Percentiles rank a stretch among this genome's conserved stretches.
These are phyloP conservation scores for Ostrea edulis DNA, from an alignment of 1,140 invertebrate genomes.

Conservation along the genomic window DNA sequence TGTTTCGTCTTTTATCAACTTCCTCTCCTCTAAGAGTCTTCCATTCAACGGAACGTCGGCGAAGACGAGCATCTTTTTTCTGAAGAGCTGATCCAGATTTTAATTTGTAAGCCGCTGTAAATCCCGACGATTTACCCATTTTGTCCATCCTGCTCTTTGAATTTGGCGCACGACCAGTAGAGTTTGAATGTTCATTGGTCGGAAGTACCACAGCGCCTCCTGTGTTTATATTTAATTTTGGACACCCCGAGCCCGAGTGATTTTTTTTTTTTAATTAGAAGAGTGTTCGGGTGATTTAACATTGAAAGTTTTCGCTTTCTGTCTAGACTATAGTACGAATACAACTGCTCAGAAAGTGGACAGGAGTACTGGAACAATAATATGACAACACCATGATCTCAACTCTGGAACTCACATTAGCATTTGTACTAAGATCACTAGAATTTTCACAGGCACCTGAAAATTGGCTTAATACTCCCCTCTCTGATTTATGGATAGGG, in stretches of 20 bases:
- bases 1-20: conserved; percentile 57
- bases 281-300: too few species aligned
- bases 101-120: conserved; percentile 55
- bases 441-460: too few species aligned
- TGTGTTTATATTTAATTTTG: neutral
- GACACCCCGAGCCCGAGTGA: neutral
- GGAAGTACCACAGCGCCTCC: neutral
- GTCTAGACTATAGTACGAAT: too few species aligned
- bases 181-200: neutral
- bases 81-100: conserved; percentile 53
- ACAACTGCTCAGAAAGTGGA: too few species aligned
- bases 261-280: too few species aligned
- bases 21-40: conserved; percentile 58
- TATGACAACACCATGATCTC: too few species aligned
- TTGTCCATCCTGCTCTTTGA: conserved; percentile 15
- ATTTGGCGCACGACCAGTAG: conserved; percentile 25
- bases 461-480: too few species aligned
- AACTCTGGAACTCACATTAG: too few species aligned
- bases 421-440: too few species aligned
- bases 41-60: conserved; percentile 62
- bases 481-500: too few species aligned
- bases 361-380: too few species aligned
- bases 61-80: conserved; percentile 51
- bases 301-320: too few species aligned
- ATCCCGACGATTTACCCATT: conserved; percentile 17